Evolutionary conservation across 2,888 invertebrate genomes (phyloP), one percentile per base, ranked within the genome.

Genomic region (Julus scandinavius): DNA sequence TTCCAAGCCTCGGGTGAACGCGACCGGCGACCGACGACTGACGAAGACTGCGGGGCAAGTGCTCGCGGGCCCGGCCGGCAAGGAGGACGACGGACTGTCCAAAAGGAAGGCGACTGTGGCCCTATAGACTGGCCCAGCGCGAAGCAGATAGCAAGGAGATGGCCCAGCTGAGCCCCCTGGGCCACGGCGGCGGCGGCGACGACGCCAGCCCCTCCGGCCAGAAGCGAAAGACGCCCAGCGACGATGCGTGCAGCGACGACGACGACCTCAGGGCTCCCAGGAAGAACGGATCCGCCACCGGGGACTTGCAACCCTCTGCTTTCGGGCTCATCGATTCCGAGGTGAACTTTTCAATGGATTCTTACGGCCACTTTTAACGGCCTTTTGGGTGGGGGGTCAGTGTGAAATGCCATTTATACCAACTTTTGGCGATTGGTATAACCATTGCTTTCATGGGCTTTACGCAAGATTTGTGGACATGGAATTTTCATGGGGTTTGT

Each of bases 81-180:
- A 29, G 29, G 29, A 29, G 29, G 29, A 29, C 29, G 15, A 17
- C 54, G 54, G 54, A 54, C 54, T 54, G 54, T 45, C 7, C 45
- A 2, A 29, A 29, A 7, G 63, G n/a, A 63, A 63, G 63, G 63
- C 54, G 54, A 17, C 54, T 11, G 13, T 9, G 17, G 54, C 54
- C 13, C 54, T 54, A n/a, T n/a, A n/a, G n/a, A 17, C 63, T 63
- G 41, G 38, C 29, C 85, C 29, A 20, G 45, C 86, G 49, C 54
- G 86, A 86, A 86, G 38, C 54, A 17, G 50, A 84, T 5, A 7
- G 7, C 29, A 9, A 5, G 15, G 58, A 29, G n/a, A 89, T 89
- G 89, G 89, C 87, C 29, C 89, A 89, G 86, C 29, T 89, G 63
- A 89, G 89, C 86, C 89, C 89, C 45, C 54, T 89, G 85, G 41